Conservation (phyloP, 2,113 vertebrate genomes). For the Miniopterus natalensis region DNA sequence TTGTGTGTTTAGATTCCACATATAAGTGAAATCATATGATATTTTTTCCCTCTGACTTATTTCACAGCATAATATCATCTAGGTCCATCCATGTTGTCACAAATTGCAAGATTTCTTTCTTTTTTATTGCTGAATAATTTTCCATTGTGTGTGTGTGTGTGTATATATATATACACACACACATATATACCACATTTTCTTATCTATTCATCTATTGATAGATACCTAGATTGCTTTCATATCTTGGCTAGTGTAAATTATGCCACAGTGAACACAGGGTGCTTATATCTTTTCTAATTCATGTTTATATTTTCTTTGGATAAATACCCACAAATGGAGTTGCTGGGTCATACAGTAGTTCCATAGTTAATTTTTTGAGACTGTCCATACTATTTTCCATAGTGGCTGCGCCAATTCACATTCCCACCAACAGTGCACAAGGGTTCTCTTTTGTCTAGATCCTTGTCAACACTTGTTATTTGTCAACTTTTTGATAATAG, state of each 20-base stretch:
- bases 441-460: not conserved
- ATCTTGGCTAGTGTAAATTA: not conserved
- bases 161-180: no score
- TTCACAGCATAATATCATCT: not conserved
- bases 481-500: not conserved
- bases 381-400: not conserved
- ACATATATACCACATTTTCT: not conserved
- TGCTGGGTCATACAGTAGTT: not conserved
- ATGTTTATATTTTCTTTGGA: not conserved
- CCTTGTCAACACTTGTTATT: not conserved
- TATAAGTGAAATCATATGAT: not conserved
- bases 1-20: not conserved
- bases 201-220: not conserved
- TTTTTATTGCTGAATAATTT: not conserved
- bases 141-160: not conserved
- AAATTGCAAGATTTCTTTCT: slow-evolving; percentile 1
- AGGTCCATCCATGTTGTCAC: not conserved
- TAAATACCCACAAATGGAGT: not conserved
- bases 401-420: not conserved
- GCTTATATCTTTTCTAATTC: not conserved
- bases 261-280: not conserved
- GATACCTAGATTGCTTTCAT: not conserved
- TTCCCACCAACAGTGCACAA: not conserved
- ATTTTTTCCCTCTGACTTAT: not conserved
- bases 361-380: not conserved